Conservation (phyloP, 2,888 invertebrate species). For the Amphipyra berbera region DNA sequence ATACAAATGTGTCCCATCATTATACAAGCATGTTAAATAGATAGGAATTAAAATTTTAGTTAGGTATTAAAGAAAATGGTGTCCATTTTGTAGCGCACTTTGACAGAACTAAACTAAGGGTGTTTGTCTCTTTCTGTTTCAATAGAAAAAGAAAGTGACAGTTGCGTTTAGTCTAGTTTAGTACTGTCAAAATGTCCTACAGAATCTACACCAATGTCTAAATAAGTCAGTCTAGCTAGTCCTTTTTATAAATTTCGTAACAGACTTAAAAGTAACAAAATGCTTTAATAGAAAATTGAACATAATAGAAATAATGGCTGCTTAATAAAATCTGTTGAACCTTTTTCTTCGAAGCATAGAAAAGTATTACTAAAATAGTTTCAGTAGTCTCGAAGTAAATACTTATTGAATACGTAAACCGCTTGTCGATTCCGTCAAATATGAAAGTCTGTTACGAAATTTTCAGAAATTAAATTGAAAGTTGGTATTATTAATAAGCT, state of each 20-base stretch:
- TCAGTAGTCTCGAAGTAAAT: conserved; percentile 1
- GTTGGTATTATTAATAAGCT: conserved; percentile 2
- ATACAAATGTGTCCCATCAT: conserved; percentile 24
- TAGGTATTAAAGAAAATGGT: conserved; percentile 45
- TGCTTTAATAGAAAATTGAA: not conserved
- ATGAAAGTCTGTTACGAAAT: conserved; percentile 33
- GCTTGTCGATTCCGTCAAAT: conserved; percentile 16
- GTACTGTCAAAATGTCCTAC: no score
- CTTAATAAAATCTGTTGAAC: not conserved
- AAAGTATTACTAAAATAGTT: conserved; percentile 7
- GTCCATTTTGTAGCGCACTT: conserved; percentile 47
- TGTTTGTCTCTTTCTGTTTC: no score
- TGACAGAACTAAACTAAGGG: no score
- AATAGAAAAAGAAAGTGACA: no score
- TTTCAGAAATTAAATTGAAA: conserved; percentile 11
- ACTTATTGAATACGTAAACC: not conserved
- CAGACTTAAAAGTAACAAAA: not conserved
- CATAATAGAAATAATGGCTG: not conserved
- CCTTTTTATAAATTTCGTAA: no score
- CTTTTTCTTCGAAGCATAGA: conserved; percentile 4
- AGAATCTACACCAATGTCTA: no score
- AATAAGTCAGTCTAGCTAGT: no score
- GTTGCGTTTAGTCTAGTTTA: no score
- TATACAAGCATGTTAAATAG: conserved; percentile 41
- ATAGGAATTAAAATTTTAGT: conserved; percentile 58